Evolutionary conservation across 2,888 invertebrate species (phyloP), one percentile per base, ranked within the genome.

Genomic region (Cantharis rufa): DNA sequence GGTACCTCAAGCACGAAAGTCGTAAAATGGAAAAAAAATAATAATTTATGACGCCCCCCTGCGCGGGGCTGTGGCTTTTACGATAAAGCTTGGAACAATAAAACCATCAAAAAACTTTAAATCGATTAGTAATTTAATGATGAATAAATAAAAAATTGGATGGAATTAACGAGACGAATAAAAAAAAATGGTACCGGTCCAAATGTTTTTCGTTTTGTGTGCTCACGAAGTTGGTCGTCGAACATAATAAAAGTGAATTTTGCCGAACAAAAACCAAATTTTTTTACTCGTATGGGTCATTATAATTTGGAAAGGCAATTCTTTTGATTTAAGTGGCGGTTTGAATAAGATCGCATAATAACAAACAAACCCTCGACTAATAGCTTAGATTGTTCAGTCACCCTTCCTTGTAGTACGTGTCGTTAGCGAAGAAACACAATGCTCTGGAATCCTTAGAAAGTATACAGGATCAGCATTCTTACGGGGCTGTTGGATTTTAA

Each of bases 381-480:
- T 72, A 69, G 71, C 74, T 63, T 28, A 69, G 72, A 71, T 78
- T 75, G 74, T 78, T 78, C 78, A 68, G 74, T 78, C 78, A 72
- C 78, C 78, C 78, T 70, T 71, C 71, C 15, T 72, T 64, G 11
- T 48, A 27, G 18, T 74, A 61, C 75, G 71, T 75, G 71, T 71
- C 72, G 76, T 72, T 76, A 18, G 18, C 70, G 16, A 32, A 69
- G 78, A 75, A 78, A 78, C 78, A 78, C 78, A 78, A 78, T 78
- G 78, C 78, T 69, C 69, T 48, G 68, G 78, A 78, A 78, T 78
- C 78, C 78, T 78, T 78, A 78, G 66, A 70, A 78, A 74, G 48
- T 68, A 27, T 28, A 63, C 32, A 48, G 62, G 75, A 24, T 21
- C 76, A 73, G 70, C n/a, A 76, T 76, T 71, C 32, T n/a, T 66